These are phyloP conservation scores for Picathartes gymnocephalus DNA, from an alignment of 2,113 vertebrate species.

Conservation along the genomic window DNA sequence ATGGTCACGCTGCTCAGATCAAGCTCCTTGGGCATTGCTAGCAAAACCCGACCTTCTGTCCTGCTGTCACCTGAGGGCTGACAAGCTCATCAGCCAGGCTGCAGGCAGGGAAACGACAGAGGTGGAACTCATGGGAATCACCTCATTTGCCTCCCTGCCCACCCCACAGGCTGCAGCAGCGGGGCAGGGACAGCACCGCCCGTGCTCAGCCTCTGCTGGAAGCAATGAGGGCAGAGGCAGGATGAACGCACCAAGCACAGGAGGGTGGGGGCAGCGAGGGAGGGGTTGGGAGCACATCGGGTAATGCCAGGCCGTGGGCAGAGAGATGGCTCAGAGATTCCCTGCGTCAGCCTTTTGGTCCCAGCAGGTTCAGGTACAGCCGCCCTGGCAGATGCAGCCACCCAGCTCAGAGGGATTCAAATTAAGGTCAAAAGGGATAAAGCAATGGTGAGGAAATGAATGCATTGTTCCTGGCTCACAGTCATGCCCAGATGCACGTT, in stretches of 20 bases:
- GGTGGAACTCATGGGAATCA: background rate
- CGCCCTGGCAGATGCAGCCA: background rate
- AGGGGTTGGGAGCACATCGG: background rate
- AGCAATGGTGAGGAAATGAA: background rate
- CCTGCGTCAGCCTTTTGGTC: background rate
- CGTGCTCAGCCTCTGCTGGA: background rate
- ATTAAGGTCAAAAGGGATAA: constrained; percentile 44
- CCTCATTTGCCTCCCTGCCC: background rate
- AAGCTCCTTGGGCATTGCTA: background rate
- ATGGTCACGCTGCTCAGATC: background rate
- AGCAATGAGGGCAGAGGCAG: background rate
- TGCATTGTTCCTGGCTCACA: background rate
- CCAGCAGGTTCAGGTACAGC: constrained; percentile 19
- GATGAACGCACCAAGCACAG: background rate
- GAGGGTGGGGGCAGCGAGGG: background rate
- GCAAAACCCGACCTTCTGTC: background rate
- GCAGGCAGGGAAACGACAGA: background rate
- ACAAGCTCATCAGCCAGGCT: background rate
- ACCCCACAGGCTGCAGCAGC: background rate
- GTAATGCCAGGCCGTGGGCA: fast-evolving
- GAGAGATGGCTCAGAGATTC: constrained; percentile 1
- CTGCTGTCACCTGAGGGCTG: background rate
- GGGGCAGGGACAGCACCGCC: background rate
- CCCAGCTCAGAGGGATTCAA: constrained; percentile 11
- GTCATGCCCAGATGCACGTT: constrained; percentile 3